Evolutionary conservation across 1,140 invertebrate genomes (phyloP), one percentile per base, ranked within the genome.

Genomic region (Liolophura sinensis): DNA sequence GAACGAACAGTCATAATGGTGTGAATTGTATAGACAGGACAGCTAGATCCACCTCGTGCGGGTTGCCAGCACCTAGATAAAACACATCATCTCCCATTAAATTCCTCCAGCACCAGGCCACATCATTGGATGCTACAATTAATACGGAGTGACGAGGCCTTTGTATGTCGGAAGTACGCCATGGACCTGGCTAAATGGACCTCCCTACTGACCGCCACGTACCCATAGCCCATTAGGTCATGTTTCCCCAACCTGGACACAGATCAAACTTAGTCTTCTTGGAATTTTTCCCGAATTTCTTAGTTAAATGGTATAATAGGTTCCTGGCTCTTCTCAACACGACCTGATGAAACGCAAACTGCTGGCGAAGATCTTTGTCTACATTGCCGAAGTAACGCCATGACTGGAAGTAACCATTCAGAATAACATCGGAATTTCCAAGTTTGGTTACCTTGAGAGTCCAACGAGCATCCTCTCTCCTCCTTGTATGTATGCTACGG

Each of bases 41-140:
- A 0, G 73, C 74, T n/a, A 81, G 50, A 59, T 81, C 77, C 71
- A 86, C 81, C 5, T 57, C 58, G 0, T 64, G 57, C 7, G 62
- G 57, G 16, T 63, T 64, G 14, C 47, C 69, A 9, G 25, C 18
- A n/a, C 64, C 49, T 0, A 62, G 47, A 40, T 73, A 72, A 16
- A 65, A 46, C 1, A 71, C 64, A 48, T 74, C 73, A 3, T 50
- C 24, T 57, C 56, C 63, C 20, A 47, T 56, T 18, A 75, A 59
- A 20, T 71, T 51, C 16, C 54, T 52, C 40, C 40, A 15, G 49
- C 70, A 72, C 78, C 78, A 80, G 0, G 46, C 52, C 0, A 67
- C 67, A 24, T 76, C 77, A 47, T 80, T 77, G 14, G 71, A 73
- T 18, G 67, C 66, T 1, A 80, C 60, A 25, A 80, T 55, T 64